phyloP scores from a whole-genome alignment of 2,113 vertebrate species.

The Apistogramma diplotaenia region DNA sequence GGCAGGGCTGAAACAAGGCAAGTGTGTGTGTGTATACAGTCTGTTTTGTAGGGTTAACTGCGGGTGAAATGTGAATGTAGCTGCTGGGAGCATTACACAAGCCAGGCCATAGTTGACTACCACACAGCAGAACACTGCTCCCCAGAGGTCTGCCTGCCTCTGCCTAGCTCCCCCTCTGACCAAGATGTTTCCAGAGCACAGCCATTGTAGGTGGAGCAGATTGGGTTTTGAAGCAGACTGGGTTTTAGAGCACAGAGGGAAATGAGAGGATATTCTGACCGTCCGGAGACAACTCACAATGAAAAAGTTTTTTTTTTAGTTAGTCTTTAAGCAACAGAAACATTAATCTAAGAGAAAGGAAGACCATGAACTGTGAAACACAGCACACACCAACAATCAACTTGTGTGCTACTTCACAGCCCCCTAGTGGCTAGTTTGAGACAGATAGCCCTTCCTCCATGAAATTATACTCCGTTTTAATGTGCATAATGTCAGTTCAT shows the following conservation, averaged over 20 bases:
- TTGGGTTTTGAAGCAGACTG: neutral
- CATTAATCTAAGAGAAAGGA: neutral
- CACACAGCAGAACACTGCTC: conserved; percentile 72
- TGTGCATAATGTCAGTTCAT: neutral
- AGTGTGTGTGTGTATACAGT: conserved; percentile 35
- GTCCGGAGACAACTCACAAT: neutral
- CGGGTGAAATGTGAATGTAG: conserved; percentile 66
- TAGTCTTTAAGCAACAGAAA: neutral
- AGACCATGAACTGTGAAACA: neutral
- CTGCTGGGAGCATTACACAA: conserved; percentile 68
- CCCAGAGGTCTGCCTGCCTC: conserved; percentile 62
- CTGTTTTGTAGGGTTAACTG: conserved; percentile 64
- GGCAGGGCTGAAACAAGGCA: conserved; percentile 37
- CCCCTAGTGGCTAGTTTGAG: conserved; percentile 64
- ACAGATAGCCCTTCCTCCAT: conserved; percentile 2
- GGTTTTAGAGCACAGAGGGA: neutral
- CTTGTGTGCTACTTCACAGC: conserved; percentile 49
- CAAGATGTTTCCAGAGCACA: conserved; percentile 47
- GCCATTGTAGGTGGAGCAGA: conserved; percentile 42
- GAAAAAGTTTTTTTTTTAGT: neutral
- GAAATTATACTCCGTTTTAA: neutral
- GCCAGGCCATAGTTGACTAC: conserved; percentile 69
- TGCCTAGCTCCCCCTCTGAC: conserved; percentile 43
- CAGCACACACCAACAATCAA: neutral
- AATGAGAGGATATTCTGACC: neutral